Percentiles rank a stretch among this genome's conserved stretches.
Evolutionary conservation across 2,888 invertebrate species (phyloP).

Genomic region (Chorisops tibialis): DNA sequence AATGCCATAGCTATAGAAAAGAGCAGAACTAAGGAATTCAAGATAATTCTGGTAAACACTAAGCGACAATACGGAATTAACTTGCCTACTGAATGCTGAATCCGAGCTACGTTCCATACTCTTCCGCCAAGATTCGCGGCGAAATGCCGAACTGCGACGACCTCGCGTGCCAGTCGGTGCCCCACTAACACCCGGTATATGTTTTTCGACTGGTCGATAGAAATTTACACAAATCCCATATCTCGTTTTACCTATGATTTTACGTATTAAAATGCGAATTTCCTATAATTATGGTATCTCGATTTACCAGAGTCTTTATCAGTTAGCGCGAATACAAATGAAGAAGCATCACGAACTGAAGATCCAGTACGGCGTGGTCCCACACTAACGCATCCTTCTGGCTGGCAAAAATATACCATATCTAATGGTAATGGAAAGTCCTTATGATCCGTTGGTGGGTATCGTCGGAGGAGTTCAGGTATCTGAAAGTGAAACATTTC

Average conservation of each 20-base stretch:
- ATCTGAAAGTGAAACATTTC: conserved; percentile 61
- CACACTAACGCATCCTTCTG: conserved; percentile 94
- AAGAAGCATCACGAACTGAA: conserved; percentile 83
- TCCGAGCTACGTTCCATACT: conserved; percentile 90
- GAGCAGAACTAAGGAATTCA: conserved; percentile 29
- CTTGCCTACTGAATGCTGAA: conserved; percentile 89
- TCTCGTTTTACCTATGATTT: conserved; percentile 61
- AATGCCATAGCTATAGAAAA: conserved; percentile 52
- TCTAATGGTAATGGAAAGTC: conserved; percentile 97
- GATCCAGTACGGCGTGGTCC: conserved; percentile 74
- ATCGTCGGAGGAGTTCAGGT: conserved; percentile 91
- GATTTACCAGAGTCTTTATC: conserved; percentile 91
- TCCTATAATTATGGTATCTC: background rate
- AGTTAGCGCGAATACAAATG: conserved; percentile 96
- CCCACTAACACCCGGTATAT: conserved; percentile 44
- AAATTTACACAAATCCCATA: conserved; percentile 99
- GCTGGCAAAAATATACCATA: conserved; percentile 99
- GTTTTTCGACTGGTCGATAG: conserved; percentile 84
- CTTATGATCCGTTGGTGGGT: conserved; percentile 91
- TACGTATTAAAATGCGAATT: background rate
- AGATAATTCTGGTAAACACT: background rate
- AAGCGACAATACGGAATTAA: conserved; percentile 27
- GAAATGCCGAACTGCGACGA: conserved; percentile 57
- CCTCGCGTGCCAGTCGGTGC: conserved; percentile 45
- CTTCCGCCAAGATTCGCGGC: conserved; percentile 86